Base-by-base conservation (phyloP, 1,140 invertebrate genomes). In the Zaprionus gabonicus region DNA sequence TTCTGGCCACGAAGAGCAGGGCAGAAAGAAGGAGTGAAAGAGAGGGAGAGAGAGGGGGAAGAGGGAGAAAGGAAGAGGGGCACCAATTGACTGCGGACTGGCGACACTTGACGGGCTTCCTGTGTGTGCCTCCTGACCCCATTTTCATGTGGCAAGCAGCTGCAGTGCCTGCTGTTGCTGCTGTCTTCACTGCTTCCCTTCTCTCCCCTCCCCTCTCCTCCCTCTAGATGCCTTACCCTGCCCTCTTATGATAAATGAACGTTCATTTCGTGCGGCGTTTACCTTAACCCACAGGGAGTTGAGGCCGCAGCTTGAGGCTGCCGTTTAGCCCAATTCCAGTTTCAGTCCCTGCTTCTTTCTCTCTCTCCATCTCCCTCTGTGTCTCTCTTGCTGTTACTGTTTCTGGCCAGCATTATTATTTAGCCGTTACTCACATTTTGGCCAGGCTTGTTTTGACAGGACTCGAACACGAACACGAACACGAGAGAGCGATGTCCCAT, bases 381-480 rank as follows among this genome's bases (percentile, higher is more conserved):
- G 60, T 56, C 13, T 55, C 64, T n/a, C 53, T 49, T 53, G 59
- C 57, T 79, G 64, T 56, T n/a, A 41, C 64, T n/a, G 62, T 34
- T 68, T 64, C 57, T 79, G 64, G 80, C 63, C 81, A 80, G 82
- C 83, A 88, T 84, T 90, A 88, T 88, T 88, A 90, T 88, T 81
- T 90, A 83, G 84, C 85, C 80, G 81, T 88, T 88, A 88, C 85
- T 88, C 84, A 88, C 82, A 88, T 88, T 90, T 79, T 79, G 85
- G 78, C 81, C 84, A 78, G 85, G 78, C 72, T 76, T 90, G 85
- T 88, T 88, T 73, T 88, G 84, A 88, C 84, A 88, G 81, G 73
- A 69, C 59, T 80, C 28, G 53, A 31, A 56, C 53, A 51, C 72
- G 63, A 68, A 71, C 72, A 75, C 58, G 53, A 62, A 69, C 58